Conservation (phyloP, 2,113 vertebrate species). For the Perca schrenkii region DNA sequence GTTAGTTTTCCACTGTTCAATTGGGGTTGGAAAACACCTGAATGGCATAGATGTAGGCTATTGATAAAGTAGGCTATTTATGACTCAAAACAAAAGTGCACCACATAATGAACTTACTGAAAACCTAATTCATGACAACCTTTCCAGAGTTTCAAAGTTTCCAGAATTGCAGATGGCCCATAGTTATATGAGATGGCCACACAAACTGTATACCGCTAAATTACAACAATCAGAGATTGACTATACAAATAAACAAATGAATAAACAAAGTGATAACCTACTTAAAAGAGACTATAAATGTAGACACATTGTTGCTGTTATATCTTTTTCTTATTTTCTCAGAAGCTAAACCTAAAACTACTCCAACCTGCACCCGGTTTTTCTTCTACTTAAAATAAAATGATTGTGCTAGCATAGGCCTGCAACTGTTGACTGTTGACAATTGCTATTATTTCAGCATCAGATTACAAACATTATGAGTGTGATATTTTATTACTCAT, state of each 20-base stretch:
- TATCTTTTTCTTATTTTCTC: background rate
- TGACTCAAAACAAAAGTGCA: background rate
- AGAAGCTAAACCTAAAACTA: background rate
- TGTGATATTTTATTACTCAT: no score
- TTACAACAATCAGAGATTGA: background rate
- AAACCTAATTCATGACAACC: background rate
- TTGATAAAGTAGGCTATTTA: background rate
- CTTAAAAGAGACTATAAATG: background rate
- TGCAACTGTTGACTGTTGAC: no score
- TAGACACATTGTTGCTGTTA: background rate
- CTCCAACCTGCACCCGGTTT: background rate
- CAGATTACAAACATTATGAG: no score
- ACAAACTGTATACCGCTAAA: background rate
- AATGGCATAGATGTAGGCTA: background rate
- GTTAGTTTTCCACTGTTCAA: background rate
- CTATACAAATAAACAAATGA: background rate
- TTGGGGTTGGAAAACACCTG: background rate
- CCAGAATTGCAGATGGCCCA: background rate
- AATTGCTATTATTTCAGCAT: no score
- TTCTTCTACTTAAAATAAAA: background rate
- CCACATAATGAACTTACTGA: background rate
- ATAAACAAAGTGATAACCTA: background rate
- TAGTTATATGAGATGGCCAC: background rate
- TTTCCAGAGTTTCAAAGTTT: background rate
- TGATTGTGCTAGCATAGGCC: no score